These are phyloP conservation scores for Polyergus mexicanus DNA, from an alignment of 1,140 invertebrate genomes.

Conservation along the genomic window DNA sequence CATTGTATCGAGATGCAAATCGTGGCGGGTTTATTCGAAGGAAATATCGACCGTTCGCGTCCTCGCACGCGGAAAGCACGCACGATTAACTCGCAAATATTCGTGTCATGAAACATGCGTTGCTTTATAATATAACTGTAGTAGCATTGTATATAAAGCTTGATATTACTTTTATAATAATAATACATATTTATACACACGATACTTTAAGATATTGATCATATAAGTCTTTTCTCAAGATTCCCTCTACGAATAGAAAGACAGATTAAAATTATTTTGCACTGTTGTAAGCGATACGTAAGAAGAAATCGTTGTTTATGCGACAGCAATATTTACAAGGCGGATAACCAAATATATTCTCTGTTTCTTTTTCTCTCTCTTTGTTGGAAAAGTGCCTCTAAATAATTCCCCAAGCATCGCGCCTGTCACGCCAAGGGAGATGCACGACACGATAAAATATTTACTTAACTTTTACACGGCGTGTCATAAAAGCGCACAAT, in stretches of 20 bases:
- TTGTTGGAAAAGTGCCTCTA: not conserved
- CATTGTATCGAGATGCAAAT: conserved; percentile 28
- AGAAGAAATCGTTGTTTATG: not conserved
- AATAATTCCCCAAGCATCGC: not conserved
- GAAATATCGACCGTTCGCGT: conserved; percentile 43
- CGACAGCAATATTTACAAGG: not conserved
- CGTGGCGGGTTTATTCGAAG: not conserved
- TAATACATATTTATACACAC: not conserved
- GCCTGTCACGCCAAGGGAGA: conserved; percentile 33
- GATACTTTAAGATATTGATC: not conserved
- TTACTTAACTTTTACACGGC: conserved; percentile 39
- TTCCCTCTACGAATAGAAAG: no score
- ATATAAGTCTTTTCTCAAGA: no score
- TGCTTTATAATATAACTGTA: not conserved
- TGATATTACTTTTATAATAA: not conserved
- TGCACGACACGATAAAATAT: conserved; percentile 48
- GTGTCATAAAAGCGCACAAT: conserved; percentile 42
- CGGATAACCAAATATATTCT: no score
- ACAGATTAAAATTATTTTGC: not conserved
- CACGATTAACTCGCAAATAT: conserved; percentile 29
- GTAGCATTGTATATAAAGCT: not conserved
- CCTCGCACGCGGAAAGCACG: conserved; percentile 49
- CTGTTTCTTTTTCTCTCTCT: not conserved
- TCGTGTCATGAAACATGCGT: conserved; percentile 32
- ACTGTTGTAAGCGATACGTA: not conserved